Conservation (phyloP, 2,113 vertebrate genomes). For the Bombycilla garrulus region DNA sequence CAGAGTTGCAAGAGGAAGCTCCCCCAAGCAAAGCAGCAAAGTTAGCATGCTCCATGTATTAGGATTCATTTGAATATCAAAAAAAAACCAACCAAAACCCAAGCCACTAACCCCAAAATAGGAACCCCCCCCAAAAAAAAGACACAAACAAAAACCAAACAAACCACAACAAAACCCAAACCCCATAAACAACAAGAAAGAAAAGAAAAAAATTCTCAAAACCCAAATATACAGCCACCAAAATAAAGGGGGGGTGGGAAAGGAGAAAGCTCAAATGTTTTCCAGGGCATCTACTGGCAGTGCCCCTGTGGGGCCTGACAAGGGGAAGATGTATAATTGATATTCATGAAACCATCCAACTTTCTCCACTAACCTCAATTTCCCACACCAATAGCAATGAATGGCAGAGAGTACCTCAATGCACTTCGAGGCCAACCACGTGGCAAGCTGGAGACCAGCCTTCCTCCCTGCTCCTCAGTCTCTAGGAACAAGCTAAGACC, state of each 20-base stretch:
- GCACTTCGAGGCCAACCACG: background rate
- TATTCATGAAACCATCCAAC: background rate
- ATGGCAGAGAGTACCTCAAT: background rate
- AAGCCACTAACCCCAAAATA: background rate
- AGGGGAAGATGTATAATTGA: background rate
- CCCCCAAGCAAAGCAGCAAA: background rate
- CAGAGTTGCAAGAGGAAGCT: background rate
- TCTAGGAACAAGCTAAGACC: background rate
- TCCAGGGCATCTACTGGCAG: background rate
- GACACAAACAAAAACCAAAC: background rate
- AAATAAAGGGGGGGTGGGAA: background rate
- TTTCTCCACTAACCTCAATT: background rate
- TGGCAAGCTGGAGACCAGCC: background rate
- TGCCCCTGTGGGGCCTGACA: background rate
- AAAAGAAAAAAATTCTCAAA: background rate
- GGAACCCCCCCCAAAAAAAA: too few species aligned
- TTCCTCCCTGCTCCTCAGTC: background rate
- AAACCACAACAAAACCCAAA: background rate
- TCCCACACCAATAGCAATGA: background rate
- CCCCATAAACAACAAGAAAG: background rate
- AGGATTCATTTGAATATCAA: background rate
- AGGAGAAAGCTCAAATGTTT: background rate
- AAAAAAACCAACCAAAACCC: background rate
- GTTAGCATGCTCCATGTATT: background rate
- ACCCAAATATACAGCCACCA: rapidly evolving